phyloP scores from a whole-genome alignment of 23 tunicate species.

The Oikopleura dioica region DNA sequence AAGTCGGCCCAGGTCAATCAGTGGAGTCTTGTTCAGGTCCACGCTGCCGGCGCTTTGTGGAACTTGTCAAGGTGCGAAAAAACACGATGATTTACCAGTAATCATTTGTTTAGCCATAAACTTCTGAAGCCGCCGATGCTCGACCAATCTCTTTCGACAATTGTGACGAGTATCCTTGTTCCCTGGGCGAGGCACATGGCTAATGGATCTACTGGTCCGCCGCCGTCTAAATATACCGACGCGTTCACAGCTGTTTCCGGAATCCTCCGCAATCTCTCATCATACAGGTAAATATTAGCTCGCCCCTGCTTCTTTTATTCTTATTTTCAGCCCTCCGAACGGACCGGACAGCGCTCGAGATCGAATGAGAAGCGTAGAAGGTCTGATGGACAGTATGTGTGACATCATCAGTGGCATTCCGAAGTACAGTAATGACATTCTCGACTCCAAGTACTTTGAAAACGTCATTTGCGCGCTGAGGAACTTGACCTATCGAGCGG shows the following conservation, averaged over 20 bases:
- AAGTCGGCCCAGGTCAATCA: not conserved
- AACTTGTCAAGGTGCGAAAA: not conserved
- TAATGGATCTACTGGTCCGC: not conserved
- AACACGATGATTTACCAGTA: not conserved
- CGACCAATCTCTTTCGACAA: conserved; percentile 1
- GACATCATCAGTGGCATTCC: not conserved
- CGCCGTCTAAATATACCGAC: not conserved
- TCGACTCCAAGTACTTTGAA: conserved; percentile 1
- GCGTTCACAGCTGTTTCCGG: conserved; percentile 10
- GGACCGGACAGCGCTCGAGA: conserved; percentile 5
- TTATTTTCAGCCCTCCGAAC: not conserved
- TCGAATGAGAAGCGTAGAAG: not conserved
- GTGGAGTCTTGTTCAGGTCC: conserved; percentile 5
- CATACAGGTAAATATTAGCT: not conserved
- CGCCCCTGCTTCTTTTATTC: not conserved
- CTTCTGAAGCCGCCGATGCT: conserved; percentile 7
- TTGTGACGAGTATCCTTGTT: not conserved
- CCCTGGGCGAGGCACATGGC: conserved; percentile 8
- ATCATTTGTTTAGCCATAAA: conserved; percentile 1
- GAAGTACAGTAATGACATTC: not conserved
- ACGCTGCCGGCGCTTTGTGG: conserved; percentile 3
- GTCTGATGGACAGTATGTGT: not conserved
- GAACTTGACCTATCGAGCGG: not conserved
- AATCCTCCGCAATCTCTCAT: not conserved
- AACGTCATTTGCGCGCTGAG: not conserved